A percentile compares a stretch with the other conserved stretches of the same genome.
Conservation (phyloP, 2,888 invertebrate genomes). For the Pherbina coryleti region DNA sequence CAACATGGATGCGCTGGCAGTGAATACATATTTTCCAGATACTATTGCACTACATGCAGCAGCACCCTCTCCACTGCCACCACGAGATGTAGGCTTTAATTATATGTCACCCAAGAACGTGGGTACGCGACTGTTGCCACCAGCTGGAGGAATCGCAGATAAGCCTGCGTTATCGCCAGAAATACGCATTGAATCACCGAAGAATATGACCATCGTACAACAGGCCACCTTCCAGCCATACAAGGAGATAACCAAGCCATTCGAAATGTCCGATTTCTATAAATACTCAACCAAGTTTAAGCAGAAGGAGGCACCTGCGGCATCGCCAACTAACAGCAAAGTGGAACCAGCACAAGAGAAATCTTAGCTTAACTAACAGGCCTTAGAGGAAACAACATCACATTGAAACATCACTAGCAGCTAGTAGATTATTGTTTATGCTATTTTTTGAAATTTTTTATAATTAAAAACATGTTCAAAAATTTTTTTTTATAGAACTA, state of each 20-base stretch:
- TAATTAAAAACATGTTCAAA: too few species aligned
- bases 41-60: background rate
- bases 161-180: conserved; percentile 59
- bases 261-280: conserved; percentile 98
- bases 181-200: conserved; percentile 81
- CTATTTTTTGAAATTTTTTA: too few species aligned
- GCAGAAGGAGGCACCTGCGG: conserved; percentile 70
- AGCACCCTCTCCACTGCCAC: conserved; percentile 35
- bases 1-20: conserved; percentile 56
- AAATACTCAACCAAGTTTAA: conserved; percentile 96
- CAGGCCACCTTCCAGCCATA: conserved; percentile 92
- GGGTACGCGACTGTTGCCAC: conserved; percentile 46
- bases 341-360: background rate
- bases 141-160: conserved; percentile 46
- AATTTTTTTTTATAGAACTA: too few species aligned
- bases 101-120: conserved; percentile 23
- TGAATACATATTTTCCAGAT: conserved; percentile 1
- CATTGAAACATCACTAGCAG: conserved; percentile 10
- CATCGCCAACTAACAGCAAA: conserved; percentile 15
- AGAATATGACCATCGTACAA: conserved; percentile 87
- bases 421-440: background rate
- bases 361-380: background rate
- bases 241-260: conserved; percentile 94
- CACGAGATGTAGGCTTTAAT: background rate
- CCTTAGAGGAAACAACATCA: background rate